Evolutionary conservation across 1,140 invertebrate genomes (phyloP).

Genomic region (Bombus consobrinus): DNA sequence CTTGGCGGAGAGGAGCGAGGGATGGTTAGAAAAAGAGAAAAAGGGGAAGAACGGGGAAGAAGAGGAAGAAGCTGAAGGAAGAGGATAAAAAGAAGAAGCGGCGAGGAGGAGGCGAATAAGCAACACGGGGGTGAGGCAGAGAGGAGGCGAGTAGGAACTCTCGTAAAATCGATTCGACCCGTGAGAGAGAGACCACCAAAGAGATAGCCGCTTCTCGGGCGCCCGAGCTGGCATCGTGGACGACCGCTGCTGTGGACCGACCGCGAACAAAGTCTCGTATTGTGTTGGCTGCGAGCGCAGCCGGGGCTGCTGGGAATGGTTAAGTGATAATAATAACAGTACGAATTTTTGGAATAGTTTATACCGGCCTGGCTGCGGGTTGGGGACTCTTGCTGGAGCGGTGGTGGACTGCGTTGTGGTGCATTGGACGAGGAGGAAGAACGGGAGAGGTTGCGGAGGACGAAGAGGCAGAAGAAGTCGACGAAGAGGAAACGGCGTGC

Average conservation of each 20-base stretch:
- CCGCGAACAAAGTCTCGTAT: slow-evolving; percentile 72
- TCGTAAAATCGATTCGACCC: slow-evolving; percentile 58
- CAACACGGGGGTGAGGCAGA: neutral
- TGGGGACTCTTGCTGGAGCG: neutral
- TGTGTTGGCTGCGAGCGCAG: slow-evolving; percentile 55
- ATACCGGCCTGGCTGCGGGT: slow-evolving; percentile 29
- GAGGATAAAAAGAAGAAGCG: neutral
- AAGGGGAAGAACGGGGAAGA: neutral
- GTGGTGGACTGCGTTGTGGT: neutral
- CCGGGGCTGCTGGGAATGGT: slow-evolving; percentile 59
- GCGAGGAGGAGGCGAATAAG: neutral
- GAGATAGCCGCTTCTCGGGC: slow-evolving; percentile 50
- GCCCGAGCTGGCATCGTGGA: slow-evolving; percentile 15
- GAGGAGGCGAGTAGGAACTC: slow-evolving; percentile 33
- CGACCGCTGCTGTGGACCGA: slow-evolving; percentile 34
- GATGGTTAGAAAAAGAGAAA: neutral
- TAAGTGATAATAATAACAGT: slow-evolving; percentile 75
- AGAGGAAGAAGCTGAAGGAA: neutral
- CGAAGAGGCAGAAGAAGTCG: neutral
- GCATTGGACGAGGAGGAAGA: slow-evolving; percentile 8
- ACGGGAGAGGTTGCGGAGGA: neutral
- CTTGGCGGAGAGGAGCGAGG: neutral
- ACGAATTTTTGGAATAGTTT: slow-evolving; percentile 75
- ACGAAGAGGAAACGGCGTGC: neutral
- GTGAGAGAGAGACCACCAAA: slow-evolving; percentile 55